Conservation (phyloP, 2,888 invertebrate genomes). For the Drosophila imparisetae region DNA sequence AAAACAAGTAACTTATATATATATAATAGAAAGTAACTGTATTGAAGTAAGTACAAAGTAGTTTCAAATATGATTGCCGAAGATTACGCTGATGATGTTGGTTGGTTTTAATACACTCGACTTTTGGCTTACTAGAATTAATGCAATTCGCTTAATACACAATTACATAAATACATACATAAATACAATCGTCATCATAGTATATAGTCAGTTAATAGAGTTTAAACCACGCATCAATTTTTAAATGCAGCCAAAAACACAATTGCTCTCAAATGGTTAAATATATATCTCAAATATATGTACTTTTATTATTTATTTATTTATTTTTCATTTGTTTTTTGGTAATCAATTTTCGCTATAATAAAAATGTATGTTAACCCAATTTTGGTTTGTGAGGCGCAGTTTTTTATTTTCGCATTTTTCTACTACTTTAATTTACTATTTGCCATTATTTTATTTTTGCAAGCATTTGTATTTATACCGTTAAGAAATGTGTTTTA, state of each 20-base stretch:
- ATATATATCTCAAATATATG: constrained; percentile 24
- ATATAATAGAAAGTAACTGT: constrained; percentile 11
- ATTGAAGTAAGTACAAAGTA: constrained; percentile 8
- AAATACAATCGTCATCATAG: constrained; percentile 72
- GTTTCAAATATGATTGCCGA: constrained; percentile 38
- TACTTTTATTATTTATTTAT: constrained; percentile 7
- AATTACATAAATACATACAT: constrained; percentile 71
- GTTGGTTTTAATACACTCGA: constrained; percentile 19
- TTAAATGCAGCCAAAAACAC: constrained; percentile 73
- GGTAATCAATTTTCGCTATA: constrained; percentile 62
- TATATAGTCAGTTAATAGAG: constrained; percentile 67
- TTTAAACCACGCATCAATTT: constrained; percentile 43
- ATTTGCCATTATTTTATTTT: constrained; percentile 48
- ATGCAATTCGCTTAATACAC: constrained; percentile 69
- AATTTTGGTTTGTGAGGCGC: constrained; percentile 41
- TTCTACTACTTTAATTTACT: constrained; percentile 63
- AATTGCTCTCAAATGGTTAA: constrained; percentile 54
- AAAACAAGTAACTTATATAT: background rate
- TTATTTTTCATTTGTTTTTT: constrained; percentile 20
- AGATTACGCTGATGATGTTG: constrained; percentile 16
- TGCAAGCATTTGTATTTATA: constrained; percentile 57
- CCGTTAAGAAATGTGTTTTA: constrained; percentile 12
- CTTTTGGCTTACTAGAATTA: constrained; percentile 59
- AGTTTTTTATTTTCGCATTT: constrained; percentile 10
- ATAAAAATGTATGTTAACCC: constrained; percentile 49